Base-by-base conservation (phyloP, 2,113 vertebrate genomes). In the Rhizomys pruinosus region DNA sequence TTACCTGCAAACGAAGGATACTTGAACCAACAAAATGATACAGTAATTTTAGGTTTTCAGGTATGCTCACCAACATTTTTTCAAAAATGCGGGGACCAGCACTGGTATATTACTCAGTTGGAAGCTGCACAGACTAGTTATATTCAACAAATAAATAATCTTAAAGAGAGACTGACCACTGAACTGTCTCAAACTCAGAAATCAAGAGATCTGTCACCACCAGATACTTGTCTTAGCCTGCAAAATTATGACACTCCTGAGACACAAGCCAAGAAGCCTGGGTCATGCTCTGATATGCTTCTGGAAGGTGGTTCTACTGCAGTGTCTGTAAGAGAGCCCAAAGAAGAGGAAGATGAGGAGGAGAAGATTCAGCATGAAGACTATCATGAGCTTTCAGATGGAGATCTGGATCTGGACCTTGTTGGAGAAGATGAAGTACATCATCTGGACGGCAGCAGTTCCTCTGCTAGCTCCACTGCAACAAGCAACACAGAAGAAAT, bases 401-500 rank as follows among this genome's bases (percentile, higher is more conserved):
- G 99, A 22, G 99, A 99, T 96, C 95, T 99, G 97, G 99, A 99
- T 97, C 98, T 99, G 68, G 99, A 99, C 95, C 98, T 99, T 81
- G 99, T 98, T 25, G 99, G 99, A 71, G 99, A 99, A 71, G 99
- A 99, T 80, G 99, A 99, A 97, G 98, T 99, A 68, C 99, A 99
- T 97, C 99, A 99, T 29, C 98, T 99, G 15, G 99, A 99, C 7
- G 99, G 99, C 39, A 99, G 99, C 98, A 99, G 99, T 97, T 99
- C 99, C 34, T 99, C 99, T 0, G 99, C 99, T 20, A 99, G 99
- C 97, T 99, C 99, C 6, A 99, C 99, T 3, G 99, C 99, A 78
- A 99, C 99, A 91, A 99, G 99, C 97, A 99, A 99, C 98, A 99
- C 99, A 0, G 99, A 99, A 94, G 99, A 99, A 97, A 99, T 76